Evolutionary conservation across 1,140 invertebrate genomes (phyloP), one percentile per base, ranked within the genome.

Genomic region (Musca domestica): DNA sequence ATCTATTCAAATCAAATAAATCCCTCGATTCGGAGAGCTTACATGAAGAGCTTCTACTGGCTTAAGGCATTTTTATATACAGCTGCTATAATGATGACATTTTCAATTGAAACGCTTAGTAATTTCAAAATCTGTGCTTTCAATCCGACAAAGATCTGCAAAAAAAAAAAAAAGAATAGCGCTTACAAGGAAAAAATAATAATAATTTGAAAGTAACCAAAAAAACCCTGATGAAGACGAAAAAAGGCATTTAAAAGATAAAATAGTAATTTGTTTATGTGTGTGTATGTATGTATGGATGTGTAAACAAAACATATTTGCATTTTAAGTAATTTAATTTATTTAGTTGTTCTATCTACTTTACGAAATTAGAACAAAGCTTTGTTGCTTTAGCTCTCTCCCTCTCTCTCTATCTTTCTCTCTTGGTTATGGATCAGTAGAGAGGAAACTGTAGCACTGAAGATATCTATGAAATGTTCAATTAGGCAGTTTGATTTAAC

Each of bases 1-100:
- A 72, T 54, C 75, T 78, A 48, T 77, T 80, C 34, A 80, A 78
- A 58, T 78, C 76, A 3, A 80, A 80, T 68, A 80, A 80, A 61
- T 80, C 77, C 19, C 64, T 76, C 51, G 77, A 80, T 54, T 52
- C 70, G 3, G 71, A 72, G 6, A 71, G 68, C 9, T 63, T 80
- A 30, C 75, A 72, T 17, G 76, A 80, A 66, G 77, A 80, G 58
- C 72, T 80, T 23, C 68, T 77, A n/a, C 67, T 77, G 69, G 75
- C 76, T 9, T 77, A 76, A 56, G 34, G 22, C 41, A 27, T n/a
- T 15, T 17, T 30, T 30, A 5, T 25, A 7, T 3, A 19, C 34
- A 19, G 3, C 17, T 7, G 30, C 61, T 9, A 20, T 5, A 27
- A 22, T 22, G n/a, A 10, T 30, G 22, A 17, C 54, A 58, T 19